Evolutionary conservation across 1,140 invertebrate species (phyloP), one percentile per base, ranked within the genome.

Genomic region (Portunus trituberculatus): DNA sequence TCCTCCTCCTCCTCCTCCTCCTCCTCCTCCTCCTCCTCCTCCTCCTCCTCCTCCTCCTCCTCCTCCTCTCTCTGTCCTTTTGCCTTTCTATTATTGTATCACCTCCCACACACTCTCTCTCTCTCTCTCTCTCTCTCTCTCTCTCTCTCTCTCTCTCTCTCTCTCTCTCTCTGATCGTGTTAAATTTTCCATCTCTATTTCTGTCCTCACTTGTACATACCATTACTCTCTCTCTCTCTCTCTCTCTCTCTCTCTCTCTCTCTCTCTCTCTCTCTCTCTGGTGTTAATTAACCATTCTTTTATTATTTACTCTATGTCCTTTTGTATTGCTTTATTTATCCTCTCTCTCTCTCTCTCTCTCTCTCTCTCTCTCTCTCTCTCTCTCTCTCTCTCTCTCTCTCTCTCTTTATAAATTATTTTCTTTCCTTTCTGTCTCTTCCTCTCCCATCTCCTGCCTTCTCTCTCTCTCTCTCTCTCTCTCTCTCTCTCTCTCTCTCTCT

Each of bases 341-440:
- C 82, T 25, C 25, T 25, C 82, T 84, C 29, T 7, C 7, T 7
- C 82, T 31, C 82, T 25, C 25, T 25, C 82, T 84, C 82, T 25
- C 25, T 25, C 82, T 84, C 82, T 25, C 25, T 25, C 82, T 84
- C 29, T 84, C 83, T 84, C 83, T 84, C 83, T 84, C 83, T 84
- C 83, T 84, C 83, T 84, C 83, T 84, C 87, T 31, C 45, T 39
- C 31, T 45, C 45, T 91, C 46, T n/a, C 20, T 29, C 29, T 91
- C n/a, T 52, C 32, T 32, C n/a, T 89, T 25, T 89, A 6, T 14
- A 46, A 12, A 3, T 67, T 52, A 14, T 8, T 45, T 25, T 45
- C 28, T n/a, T n/a, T n/a, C n/a, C n/a, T n/a, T n/a, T n/a, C n/a
- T n/a, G n/a, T n/a, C n/a, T n/a, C n/a, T n/a, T n/a, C n/a, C n/a